Percentiles rank a stretch among this genome's conserved stretches.
Conservation (phyloP, 1,140 invertebrate genomes). For the Saccostrea glomerata region DNA sequence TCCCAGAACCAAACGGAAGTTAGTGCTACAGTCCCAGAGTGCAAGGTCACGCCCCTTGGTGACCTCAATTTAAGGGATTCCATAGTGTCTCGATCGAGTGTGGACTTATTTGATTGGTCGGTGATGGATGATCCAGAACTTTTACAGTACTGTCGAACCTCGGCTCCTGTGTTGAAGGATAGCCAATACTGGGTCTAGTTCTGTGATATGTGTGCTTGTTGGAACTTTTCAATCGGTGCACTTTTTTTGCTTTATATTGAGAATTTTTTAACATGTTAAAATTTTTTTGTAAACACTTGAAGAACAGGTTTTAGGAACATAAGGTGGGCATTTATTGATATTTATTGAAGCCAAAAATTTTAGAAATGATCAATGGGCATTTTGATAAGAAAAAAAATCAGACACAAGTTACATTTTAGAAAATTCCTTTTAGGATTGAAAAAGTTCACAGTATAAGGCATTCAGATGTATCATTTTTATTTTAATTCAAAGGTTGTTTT, state of each 20-base stretch:
- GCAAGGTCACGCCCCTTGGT: constrained; percentile 70
- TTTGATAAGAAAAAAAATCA: too few relatives aligned
- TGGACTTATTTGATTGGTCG: constrained; percentile 70
- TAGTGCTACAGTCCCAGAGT: constrained; percentile 67
- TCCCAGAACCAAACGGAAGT: constrained; percentile 64
- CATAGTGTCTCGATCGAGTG: constrained; percentile 61
- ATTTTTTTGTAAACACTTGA: neutral
- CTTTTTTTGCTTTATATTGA: constrained; percentile 16
- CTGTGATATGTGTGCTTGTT: constrained; percentile 13
- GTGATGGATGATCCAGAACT: constrained; percentile 70
- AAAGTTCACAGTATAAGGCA: neutral
- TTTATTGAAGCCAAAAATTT: too few relatives aligned
- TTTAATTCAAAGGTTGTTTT: neutral
- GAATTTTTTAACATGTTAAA: neutral
- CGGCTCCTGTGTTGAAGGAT: constrained; percentile 68
- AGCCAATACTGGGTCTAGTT: constrained; percentile 74
- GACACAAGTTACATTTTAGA: too few relatives aligned
- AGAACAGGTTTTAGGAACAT: neutral
- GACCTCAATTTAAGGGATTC: constrained; percentile 45
- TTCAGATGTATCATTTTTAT: neutral
- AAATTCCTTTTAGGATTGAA: neutral
- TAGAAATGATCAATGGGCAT: too few relatives aligned
- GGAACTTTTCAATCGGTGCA: constrained; percentile 1
- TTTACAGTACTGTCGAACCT: constrained; percentile 69
- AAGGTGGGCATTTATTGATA: neutral